phyloP scores from a whole-genome alignment of 2,888 invertebrate genomes.

The Habroteleia sp. region DNA sequence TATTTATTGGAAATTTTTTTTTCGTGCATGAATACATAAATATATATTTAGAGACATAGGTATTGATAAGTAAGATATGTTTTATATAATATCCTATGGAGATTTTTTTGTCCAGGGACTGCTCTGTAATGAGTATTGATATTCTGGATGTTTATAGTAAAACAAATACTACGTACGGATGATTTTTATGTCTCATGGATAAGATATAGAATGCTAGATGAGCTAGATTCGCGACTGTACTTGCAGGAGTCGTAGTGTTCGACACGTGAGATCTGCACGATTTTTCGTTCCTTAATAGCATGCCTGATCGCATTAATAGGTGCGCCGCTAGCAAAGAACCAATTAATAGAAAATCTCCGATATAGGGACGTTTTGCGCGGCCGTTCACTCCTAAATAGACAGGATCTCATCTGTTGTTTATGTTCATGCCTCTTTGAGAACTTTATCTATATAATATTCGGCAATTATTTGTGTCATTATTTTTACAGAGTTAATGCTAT shows the following conservation, averaged over 20 bases:
- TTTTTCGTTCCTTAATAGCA: slow-evolving; percentile 70
- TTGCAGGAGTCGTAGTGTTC: slow-evolving; percentile 54
- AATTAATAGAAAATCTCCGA: slow-evolving; percentile 72
- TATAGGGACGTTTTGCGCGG: slow-evolving; percentile 68
- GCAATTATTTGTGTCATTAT: slow-evolving; percentile 50
- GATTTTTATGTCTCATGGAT: slow-evolving; percentile 51
- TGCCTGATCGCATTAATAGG: slow-evolving; percentile 69
- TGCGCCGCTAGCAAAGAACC: slow-evolving; percentile 71
- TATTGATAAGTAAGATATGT: too few relatives aligned
- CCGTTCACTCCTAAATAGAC: slow-evolving; percentile 66
- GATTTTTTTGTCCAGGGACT: slow-evolving; percentile 15
- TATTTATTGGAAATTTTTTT: too few relatives aligned
- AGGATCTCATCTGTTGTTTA: slow-evolving; percentile 71
- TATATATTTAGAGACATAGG: too few relatives aligned
- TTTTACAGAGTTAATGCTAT: too few relatives aligned
- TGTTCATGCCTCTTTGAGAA: slow-evolving; percentile 64
- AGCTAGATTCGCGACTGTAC: slow-evolving; percentile 54
- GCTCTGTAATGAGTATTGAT: slow-evolving; percentile 41
- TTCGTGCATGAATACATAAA: too few relatives aligned
- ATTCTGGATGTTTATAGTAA: slow-evolving; percentile 41
- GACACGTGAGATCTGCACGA: slow-evolving; percentile 65
- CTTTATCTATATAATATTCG: slow-evolving; percentile 67
- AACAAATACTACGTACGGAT: slow-evolving; percentile 29
- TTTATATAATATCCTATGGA: too few relatives aligned
- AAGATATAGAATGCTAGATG: slow-evolving; percentile 57